Base-by-base conservation (phyloP, 2,113 vertebrate species). In the Lamprologus sp. region DNA sequence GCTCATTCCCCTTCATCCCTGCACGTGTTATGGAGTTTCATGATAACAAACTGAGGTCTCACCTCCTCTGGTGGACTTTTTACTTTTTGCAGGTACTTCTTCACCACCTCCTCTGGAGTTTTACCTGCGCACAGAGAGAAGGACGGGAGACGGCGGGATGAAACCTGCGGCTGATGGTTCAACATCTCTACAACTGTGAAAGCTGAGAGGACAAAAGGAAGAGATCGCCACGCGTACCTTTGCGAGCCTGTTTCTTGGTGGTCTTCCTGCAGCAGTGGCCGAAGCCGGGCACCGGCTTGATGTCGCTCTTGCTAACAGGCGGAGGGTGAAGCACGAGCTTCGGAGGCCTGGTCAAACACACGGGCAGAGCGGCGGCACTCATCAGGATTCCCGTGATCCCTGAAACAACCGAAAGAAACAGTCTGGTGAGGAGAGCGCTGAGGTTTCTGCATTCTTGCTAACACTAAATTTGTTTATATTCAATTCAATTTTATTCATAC, bases 371-470 rank as follows among this genome's bases (percentile, higher is more conserved):
- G 0, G 98, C 98, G 0, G 98, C 98, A 0, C 98, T 99, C 98
- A 99, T 99, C 47, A 99, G 96, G 93, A 99, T 99, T n/a, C 98
- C 98, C 0, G 98, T 99, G 95, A 99, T 99, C 81, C 98, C 98
- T 99, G 93, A 31, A 58, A 89, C 5, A 55, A 28, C 8, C 56
- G 28, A 73, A 5, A 70, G 6, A 45, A 60, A 14, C 7, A 73
- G 47, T 15, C 1, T 17, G 23, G 55, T 84, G 17, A 21, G 23
- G 5, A 42, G 56, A 10, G 40, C 19, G 6, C 42, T 49, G 14
- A 0, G 4, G 14, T 28, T 47, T 75, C 31, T 45, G 65, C 65
- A 6, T 1, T 23, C 65, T 3, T 42, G 0, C 37, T 15, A 23
- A 40, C 7, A 5, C 65, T 70, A 28, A 17, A 47, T 26, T 73